phyloP scores from a whole-genome alignment of 2,888 invertebrate genomes.

The Seladonia tumulorum region DNA sequence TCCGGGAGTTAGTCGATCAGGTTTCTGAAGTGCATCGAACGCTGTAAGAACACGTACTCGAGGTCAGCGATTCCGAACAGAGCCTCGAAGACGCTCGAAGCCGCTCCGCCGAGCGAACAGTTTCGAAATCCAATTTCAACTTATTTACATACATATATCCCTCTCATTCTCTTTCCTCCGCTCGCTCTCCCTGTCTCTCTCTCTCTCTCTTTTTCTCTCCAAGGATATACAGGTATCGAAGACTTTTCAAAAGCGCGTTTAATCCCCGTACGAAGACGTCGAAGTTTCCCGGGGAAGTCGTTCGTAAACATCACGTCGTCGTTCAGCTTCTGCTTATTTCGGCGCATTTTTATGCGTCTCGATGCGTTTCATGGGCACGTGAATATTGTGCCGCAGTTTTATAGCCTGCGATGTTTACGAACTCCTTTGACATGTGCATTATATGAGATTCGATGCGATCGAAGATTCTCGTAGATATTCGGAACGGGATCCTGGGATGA shows the following conservation, averaged over 20 bases:
- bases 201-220: not conserved
- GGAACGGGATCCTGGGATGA: too few relatives aligned
- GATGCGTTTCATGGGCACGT: not conserved
- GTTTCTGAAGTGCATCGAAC: slow-evolving; percentile 23
- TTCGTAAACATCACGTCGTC: not conserved
- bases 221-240: not conserved
- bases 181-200: not conserved
- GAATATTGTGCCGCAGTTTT: not conserved
- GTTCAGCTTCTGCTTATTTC: not conserved
- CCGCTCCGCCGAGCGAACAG: not conserved
- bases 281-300: not conserved
- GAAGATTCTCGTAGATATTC: too few relatives aligned
- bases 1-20: slow-evolving; percentile 28
- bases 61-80: slow-evolving; percentile 26
- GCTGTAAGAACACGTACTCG: slow-evolving; percentile 35
- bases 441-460: not conserved
- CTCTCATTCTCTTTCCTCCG: not conserved
- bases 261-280: not conserved
- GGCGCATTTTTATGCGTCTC: not conserved
- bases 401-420: not conserved
- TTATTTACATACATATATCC: slow-evolving; percentile 27
- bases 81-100: slow-evolving; percentile 16
- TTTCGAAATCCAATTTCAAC: not conserved
- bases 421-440: not conserved
- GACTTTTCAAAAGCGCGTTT: not conserved